Conservation (phyloP, 2,888 invertebrate species). For the Eupithecia subumbrata region DNA sequence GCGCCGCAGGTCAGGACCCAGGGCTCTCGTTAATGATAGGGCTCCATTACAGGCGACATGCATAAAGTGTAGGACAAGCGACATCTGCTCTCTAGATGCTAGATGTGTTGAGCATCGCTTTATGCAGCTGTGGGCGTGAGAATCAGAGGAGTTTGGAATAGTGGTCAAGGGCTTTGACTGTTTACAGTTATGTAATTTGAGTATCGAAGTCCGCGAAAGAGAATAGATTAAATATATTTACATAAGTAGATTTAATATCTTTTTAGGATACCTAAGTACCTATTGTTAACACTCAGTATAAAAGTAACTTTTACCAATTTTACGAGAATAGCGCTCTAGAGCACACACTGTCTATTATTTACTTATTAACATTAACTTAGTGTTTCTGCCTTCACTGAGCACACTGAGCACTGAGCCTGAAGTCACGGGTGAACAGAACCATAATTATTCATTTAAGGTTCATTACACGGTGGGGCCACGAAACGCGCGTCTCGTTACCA, state of each 20-base stretch:
- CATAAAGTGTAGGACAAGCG: neutral
- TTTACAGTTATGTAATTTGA: neutral
- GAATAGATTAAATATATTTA: no score
- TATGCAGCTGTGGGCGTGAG: constrained; percentile 4
- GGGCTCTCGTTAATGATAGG: neutral
- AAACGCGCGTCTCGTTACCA: constrained; percentile 19
- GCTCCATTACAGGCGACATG: neutral
- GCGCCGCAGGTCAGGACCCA: neutral
- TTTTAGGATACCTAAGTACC: no score
- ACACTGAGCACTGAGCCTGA: constrained; percentile 1
- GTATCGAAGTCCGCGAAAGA: neutral
- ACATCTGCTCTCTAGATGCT: neutral
- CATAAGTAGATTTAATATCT: no score
- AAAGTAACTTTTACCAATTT: neutral
- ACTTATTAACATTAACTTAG: neutral
- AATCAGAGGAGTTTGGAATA: neutral
- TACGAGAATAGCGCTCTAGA: neutral
- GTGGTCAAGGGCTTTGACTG: neutral
- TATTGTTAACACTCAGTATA: neutral
- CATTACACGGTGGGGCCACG: constrained; percentile 21
- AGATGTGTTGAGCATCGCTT: neutral
- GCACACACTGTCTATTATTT: neutral
- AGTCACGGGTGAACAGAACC: constrained; percentile 16
- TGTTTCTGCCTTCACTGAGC: neutral
- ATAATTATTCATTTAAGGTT: constrained; percentile 25